Conservation (phyloP, 2,113 vertebrate species). For the Myrmecobius fasciatus region DNA sequence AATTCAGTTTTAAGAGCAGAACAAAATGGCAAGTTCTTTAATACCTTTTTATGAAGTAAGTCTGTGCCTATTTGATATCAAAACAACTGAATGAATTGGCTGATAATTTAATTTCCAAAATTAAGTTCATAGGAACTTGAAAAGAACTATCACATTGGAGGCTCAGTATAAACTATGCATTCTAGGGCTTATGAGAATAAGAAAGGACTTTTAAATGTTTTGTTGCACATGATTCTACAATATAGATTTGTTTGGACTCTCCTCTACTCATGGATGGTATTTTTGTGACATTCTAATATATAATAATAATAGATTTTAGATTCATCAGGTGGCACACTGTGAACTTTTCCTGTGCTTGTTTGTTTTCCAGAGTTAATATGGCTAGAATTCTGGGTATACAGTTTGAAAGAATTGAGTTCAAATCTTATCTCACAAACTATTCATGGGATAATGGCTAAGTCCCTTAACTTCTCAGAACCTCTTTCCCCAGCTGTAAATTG, state of each 20-base stretch:
- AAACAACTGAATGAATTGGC: not conserved
- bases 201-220: not conserved
- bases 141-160: not conserved
- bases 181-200: not conserved
- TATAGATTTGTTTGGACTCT: not conserved
- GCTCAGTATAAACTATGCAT: no score
- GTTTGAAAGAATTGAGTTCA: not conserved
- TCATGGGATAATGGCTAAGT: not conserved
- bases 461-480: not conserved
- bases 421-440: not conserved
- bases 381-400: not conserved
- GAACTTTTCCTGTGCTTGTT: slow-evolving; percentile 7
- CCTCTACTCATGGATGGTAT: not conserved
- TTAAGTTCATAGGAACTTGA: not conserved
- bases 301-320: not conserved
- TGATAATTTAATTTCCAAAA: not conserved
- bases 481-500: not conserved
- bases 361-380: not conserved
- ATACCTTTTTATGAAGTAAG: not conserved
- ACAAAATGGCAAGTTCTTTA: slow-evolving; percentile 4
- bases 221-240: not conserved
- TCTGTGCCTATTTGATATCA: not conserved
- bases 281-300: not conserved
- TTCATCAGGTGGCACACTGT: not conserved
- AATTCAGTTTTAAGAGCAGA: not conserved